These are phyloP conservation scores for Acanthaster planci DNA, from an alignment of 35 echinoderm and acorn worm genomes.

Conservation along the genomic window DNA sequence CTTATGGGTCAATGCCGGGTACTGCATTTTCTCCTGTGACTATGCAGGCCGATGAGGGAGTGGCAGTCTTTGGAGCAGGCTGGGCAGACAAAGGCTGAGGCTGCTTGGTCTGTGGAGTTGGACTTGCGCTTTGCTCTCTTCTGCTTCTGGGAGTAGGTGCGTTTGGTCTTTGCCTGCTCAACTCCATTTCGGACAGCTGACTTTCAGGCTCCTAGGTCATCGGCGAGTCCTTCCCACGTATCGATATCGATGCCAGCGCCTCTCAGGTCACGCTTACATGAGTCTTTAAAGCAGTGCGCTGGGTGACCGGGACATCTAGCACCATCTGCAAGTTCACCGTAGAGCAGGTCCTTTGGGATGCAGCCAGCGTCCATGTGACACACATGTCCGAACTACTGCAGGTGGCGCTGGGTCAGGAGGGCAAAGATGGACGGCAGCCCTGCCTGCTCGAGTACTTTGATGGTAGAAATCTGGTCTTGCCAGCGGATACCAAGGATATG, in stretches of 20 bases:
- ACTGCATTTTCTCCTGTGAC: no score
- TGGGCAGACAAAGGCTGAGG: no score
- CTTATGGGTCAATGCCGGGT: background rate
- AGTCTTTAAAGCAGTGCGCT: background rate
- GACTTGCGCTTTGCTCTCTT: background rate
- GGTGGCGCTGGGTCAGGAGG: conserved; percentile 6
- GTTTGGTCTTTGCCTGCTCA: no score
- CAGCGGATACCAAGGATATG: no score
- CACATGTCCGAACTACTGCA: conserved; percentile 31
- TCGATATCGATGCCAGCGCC: background rate
- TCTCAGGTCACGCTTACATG: background rate
- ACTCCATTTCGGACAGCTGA: no score
- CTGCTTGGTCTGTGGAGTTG: background rate
- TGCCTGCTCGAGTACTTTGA: background rate
- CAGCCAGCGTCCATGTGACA: conserved; percentile 7
- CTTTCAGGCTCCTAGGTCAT: no score
- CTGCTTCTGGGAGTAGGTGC: no score
- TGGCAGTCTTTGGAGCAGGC: no score
- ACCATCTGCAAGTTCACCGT: background rate
- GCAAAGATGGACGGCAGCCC: no score
- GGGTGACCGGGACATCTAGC: background rate
- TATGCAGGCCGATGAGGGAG: no score
- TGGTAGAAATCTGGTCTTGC: no score
- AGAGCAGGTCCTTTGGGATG: conserved; percentile 21
- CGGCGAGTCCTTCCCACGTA: no score